Percentiles rank a stretch among this genome's conserved stretches.
Conservation (phyloP, 1,140 invertebrate species). For the Cotesia vestalis region DNA sequence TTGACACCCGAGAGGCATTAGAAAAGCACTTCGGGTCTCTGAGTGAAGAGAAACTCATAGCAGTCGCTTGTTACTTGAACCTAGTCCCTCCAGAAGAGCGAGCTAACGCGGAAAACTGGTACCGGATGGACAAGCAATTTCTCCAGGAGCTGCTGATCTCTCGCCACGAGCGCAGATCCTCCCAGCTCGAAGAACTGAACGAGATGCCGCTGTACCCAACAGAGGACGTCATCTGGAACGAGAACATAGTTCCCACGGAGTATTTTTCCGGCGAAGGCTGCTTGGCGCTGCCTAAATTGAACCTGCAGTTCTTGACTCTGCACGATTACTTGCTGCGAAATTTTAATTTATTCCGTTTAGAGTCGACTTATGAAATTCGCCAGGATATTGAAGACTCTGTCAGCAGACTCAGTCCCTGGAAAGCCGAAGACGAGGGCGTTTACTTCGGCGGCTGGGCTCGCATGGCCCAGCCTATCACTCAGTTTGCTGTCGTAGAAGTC, state of each 20-base stretch:
- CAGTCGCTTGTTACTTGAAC: constrained; percentile 86
- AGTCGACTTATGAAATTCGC: constrained; percentile 98
- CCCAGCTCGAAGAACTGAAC: constrained; percentile 94
- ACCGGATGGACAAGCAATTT: constrained; percentile 80
- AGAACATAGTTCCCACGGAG: constrained; percentile 97
- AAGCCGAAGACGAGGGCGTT: constrained; percentile 84
- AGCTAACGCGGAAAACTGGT: constrained; percentile 76
- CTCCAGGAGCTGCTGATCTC: constrained; percentile 86
- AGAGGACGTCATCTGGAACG: constrained; percentile 98
- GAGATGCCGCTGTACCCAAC: constrained; percentile 99
- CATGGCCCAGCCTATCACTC: constrained; percentile 95
- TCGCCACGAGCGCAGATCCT: constrained; percentile 86
- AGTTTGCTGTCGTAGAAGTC: constrained; percentile 95
- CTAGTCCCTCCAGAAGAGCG: constrained; percentile 82
- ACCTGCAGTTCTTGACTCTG: constrained; percentile 97
- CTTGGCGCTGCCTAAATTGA: constrained; percentile 95
- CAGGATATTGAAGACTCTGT: constrained; percentile 98
- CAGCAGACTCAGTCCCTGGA: constrained; percentile 93
- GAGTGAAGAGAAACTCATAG: constrained; percentile 81
- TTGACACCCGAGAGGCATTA: constrained; percentile 88
- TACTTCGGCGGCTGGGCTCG: constrained; percentile 97
- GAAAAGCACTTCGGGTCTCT: constrained; percentile 86
- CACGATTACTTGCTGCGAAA: constrained; percentile 98
- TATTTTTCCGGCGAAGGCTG: constrained; percentile 96
- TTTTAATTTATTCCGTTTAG: constrained; percentile 96